These are phyloP conservation scores for Cyanoramphus novaezelandiae DNA, from an alignment of 2,113 vertebrate species.

Conservation along the genomic window DNA sequence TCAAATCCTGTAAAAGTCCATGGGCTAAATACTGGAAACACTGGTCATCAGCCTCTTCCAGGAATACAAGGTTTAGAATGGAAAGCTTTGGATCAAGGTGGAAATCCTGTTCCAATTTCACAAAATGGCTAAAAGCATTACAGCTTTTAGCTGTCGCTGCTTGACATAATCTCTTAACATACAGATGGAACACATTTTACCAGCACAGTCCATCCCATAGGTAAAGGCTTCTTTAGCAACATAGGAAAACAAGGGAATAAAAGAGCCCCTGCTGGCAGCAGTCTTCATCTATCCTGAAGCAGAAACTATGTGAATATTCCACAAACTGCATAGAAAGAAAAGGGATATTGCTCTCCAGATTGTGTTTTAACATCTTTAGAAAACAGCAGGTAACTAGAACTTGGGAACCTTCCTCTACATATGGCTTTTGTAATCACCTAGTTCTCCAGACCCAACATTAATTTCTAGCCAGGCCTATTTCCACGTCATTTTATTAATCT, in stretches of 20 bases:
- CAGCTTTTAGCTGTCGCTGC: background rate
- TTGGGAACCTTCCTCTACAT: background rate
- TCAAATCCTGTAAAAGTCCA: background rate
- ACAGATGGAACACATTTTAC: background rate
- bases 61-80: background rate
- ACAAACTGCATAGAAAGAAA: background rate
- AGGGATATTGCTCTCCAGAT: background rate
- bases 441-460: background rate
- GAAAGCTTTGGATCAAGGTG: background rate
- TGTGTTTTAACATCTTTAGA: background rate
- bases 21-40: background rate
- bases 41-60: background rate
- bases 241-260: background rate
- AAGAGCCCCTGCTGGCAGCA: background rate
- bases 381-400: background rate
- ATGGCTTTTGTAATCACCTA: background rate
- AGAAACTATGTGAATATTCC: background rate
- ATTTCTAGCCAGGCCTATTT: conserved; percentile 40
- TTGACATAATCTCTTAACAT: background rate
- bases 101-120: background rate
- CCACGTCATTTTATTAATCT: conserved; percentile 62
- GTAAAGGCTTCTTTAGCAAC: background rate
- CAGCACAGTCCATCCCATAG: background rate
- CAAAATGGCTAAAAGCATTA: background rate
- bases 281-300: background rate